Evolutionary conservation across 2,888 invertebrate genomes (phyloP).

Genomic region (Drosophila neutralis): DNA sequence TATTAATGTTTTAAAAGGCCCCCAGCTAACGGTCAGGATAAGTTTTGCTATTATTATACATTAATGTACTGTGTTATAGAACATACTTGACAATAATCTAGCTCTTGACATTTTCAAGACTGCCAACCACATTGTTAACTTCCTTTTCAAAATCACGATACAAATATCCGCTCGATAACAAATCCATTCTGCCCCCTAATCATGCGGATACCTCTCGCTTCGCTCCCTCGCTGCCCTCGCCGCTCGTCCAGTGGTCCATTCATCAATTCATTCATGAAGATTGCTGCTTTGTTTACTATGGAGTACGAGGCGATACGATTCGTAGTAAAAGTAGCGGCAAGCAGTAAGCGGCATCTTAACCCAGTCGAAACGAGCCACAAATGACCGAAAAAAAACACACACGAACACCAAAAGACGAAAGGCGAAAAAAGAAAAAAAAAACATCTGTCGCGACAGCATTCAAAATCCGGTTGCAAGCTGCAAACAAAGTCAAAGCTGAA

Average conservation of each 20-base stretch:
- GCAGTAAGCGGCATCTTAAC: conserved; percentile 47
- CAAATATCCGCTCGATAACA: conserved; percentile 27
- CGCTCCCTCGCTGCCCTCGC: conserved; percentile 1
- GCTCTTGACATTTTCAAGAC: background rate
- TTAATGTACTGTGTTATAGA: background rate
- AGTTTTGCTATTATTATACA: background rate
- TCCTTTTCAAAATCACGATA: conserved; percentile 8
- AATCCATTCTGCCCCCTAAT: background rate
- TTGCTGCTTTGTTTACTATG: conserved; percentile 70
- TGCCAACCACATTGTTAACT: background rate
- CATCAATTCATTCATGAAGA: conserved; percentile 78
- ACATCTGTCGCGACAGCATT: conserved; percentile 69
- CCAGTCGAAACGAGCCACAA: conserved; percentile 42
- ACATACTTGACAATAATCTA: background rate
- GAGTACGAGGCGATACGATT: conserved; percentile 33
- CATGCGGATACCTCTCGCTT: conserved; percentile 32
- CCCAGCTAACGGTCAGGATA: background rate
- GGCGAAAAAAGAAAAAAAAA: conserved; percentile 34
- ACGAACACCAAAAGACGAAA: conserved; percentile 20
- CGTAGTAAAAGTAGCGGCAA: conserved; percentile 71
- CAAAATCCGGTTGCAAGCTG: conserved; percentile 78
- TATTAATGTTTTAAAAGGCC: background rate
- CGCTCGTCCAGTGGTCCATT: conserved; percentile 47
- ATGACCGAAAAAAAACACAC: conserved; percentile 3
- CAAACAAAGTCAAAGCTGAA: conserved; percentile 55